Base-by-base conservation (phyloP, 2,113 vertebrate species). In the Rhadina sibilatrix region DNA sequence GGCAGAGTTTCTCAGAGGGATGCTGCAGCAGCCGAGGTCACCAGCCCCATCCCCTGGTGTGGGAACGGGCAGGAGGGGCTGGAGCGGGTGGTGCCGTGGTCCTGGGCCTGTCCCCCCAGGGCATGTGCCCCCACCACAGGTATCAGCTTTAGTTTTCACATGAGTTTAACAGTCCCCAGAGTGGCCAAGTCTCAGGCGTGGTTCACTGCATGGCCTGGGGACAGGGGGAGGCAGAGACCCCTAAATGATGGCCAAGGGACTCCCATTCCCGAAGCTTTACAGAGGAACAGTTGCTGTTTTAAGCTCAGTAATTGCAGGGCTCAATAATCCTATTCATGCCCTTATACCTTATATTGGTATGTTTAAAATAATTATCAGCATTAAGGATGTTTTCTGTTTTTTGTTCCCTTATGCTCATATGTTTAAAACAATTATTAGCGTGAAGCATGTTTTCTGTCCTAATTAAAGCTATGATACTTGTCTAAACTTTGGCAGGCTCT, bases 61-160 rank as follows among this genome's bases (percentile, higher is more conserved):
- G 57, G 89, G 57, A 57, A 30, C 0, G 8, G 82, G 65, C 31
- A 23, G 38, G 15, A 74, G 28, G 2, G 3, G 70, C 63, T 69
- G 21, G 6, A 38, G 35, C 1, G 0, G 54, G 11, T 2, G 8
- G 27, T 11, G 56, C 59, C 1, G 0, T 10, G 25, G 37, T 28
- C 5, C 4, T 1, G 11, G 20, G 15, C 15, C 31, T 5, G 10
- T 33, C 21, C 49, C 72, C 1, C 0, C 4, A 4, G n/a, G 49
- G 17, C 5, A 1, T 16, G 53, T 63, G 59, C 28, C 38, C 59
- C 3, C 2, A 5, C 28, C 33, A 3, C 2, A 16, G 30, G 9
- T 24, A 11, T 53, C 24, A 15, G 49, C 28, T 42, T 20, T 24
- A 42, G 0, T 2, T 18, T 30, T 37, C 20, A 11, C 4, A 10